These are phyloP conservation scores for Graphium colonna DNA, from an alignment of 2,888 invertebrate species.

Conservation along the genomic window DNA sequence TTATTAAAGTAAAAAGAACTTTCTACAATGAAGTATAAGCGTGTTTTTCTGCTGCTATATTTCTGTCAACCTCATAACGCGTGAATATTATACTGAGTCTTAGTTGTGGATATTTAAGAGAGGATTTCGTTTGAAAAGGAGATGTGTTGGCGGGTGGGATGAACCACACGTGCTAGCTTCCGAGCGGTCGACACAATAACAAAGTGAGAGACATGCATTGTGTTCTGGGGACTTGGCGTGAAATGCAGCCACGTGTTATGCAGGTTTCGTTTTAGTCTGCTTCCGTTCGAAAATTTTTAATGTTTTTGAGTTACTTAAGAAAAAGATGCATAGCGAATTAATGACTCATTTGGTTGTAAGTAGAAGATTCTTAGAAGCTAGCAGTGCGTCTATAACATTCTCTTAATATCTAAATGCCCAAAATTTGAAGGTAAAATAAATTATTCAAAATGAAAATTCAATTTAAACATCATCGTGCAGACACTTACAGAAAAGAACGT, in stretches of 20 bases:
- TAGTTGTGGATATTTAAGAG: conserved; percentile 32
- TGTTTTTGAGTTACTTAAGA: conserved; percentile 24
- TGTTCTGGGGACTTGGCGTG: conserved; percentile 46
- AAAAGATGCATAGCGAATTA: conserved; percentile 10
- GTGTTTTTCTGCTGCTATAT: conserved; percentile 26
- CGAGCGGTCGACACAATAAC: conserved; percentile 62
- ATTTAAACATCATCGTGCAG: no score
- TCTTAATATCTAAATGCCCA: no score
- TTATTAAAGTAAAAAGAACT: conserved; percentile 35
- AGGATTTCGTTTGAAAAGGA: conserved; percentile 34
- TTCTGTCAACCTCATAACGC: conserved; percentile 20
- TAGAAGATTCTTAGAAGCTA: no score
- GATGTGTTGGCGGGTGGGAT: conserved; percentile 41
- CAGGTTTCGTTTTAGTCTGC: conserved; percentile 56
- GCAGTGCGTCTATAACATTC: no score
- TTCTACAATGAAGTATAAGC: conserved; percentile 33
- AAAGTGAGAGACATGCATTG: conserved; percentile 65
- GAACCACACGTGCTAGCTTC: conserved; percentile 60
- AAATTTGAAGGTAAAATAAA: no score
- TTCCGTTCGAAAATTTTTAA: conserved; percentile 41
- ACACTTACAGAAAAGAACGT: no score
- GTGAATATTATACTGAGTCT: conserved; percentile 31
- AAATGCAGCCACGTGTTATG: conserved; percentile 64
- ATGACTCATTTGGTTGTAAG: not conserved
- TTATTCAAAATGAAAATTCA: no score